Evolutionary conservation across 92 coral and sea anemone species (phyloP), one percentile per base, ranked within the genome.

Genomic region (Umimayanthus kanabou): DNA sequence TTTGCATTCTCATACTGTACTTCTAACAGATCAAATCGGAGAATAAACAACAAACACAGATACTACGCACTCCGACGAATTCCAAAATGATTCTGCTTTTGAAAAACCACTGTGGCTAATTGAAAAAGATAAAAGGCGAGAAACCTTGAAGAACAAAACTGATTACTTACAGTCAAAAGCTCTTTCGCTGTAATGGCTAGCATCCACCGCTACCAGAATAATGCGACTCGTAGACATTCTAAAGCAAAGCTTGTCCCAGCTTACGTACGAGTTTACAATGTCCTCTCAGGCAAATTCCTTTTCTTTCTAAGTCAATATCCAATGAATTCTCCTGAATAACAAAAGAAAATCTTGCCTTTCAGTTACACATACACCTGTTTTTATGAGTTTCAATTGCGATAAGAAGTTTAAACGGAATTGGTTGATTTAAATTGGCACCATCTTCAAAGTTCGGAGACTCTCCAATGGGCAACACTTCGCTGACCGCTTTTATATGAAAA

Each of bases 121-220:
- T 5, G 39, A 30, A 53, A 53, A 72, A 22, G 42, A 72, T 72
- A 29, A 72, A 72, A 40, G 22, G 76, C 76, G 16, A 72, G 5
- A 72, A 72, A 11, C 30, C 40, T 76, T 77, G 5, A 81, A 45
- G 49, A 64, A 45, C 3, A 43, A 20, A 77, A 43, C 16, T 8
- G 22, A 28, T 13, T 40, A 81, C 85, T 81, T 66, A 81, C 85
- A 81, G 9, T 81, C 76, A 43, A 81, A 81, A 61, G 85, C 76
- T n/a, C 64, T 64, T 66, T 81, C 85, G 40, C 85, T 81, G 85
- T 64, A 39, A 5, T 26, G 55, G 47, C 85, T 81, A 2, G 85
- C 85, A 39, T 81, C 85, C 16, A 81, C 75, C 15, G 85, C 73
- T 7, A 81, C 85, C 28, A 81, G 85, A 65, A 81, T 13, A 39